Conservation (phyloP, 2,113 vertebrate genomes). For the Shinisaurus crocodilurus region DNA sequence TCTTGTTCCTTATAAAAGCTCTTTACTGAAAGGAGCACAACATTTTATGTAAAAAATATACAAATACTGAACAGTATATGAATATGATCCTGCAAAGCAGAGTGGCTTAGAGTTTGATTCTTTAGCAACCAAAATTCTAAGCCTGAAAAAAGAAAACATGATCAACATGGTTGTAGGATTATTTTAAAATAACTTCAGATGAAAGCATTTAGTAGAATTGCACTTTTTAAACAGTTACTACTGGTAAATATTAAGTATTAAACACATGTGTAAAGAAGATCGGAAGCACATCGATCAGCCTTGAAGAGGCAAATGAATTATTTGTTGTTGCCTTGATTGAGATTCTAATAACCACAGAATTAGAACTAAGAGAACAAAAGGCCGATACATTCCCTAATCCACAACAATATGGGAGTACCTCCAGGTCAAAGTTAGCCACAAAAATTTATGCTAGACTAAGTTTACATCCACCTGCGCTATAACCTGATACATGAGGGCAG, state of each 20-base stretch:
- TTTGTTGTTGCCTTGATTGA: constrained; percentile 5
- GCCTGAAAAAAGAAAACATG: not conserved
- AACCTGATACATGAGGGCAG: constrained; percentile 74
- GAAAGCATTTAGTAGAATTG: not conserved
- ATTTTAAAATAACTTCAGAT: not conserved
- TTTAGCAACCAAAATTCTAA: not conserved
- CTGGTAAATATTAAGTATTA: not conserved
- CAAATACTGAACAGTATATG: not conserved
- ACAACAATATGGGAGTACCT: constrained; percentile 45
- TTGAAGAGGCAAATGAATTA: not conserved
- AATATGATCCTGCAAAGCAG: constrained; percentile 7
- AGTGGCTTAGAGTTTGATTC: not conserved
- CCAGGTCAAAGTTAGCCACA: constrained; percentile 64
- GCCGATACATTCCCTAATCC: constrained; percentile 21
- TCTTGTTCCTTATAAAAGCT: constrained; percentile 16
- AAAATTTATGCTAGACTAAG: constrained; percentile 67
- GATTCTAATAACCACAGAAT: constrained; percentile 20
- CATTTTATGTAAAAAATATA: not conserved
- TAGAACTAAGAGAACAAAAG: constrained; percentile 35
- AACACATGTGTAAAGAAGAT: constrained; percentile 29
- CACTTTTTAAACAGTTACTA: not conserved
- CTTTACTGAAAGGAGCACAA: constrained; percentile 38
- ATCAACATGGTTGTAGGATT: not conserved
- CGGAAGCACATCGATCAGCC: not conserved
- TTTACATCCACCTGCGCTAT: constrained; percentile 78